Conservation (phyloP, 2,113 vertebrate genomes). For the Monarcha castaneiventris region DNA sequence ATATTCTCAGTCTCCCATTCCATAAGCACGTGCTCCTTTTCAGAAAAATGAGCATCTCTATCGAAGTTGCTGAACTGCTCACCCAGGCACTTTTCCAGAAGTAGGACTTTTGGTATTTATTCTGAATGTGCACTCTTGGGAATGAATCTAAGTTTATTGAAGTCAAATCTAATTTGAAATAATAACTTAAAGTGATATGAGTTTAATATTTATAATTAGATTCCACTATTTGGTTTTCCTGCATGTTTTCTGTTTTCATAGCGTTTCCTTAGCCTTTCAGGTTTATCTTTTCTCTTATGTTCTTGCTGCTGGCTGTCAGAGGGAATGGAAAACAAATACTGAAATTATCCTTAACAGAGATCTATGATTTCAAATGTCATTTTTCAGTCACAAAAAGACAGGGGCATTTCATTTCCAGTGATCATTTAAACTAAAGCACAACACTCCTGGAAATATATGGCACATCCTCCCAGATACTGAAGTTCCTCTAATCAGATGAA, state of each 20-base stretch:
- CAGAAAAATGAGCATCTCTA: not conserved
- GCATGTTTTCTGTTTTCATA: not conserved
- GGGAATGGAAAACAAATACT: constrained; percentile 20
- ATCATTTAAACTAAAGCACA: not conserved
- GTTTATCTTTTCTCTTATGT: not conserved
- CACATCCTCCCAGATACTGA: not conserved
- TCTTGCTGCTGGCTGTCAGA: constrained; percentile 17
- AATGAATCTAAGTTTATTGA: not conserved
- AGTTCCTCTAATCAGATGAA: not conserved
- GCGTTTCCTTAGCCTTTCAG: not conserved
- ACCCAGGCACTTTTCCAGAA: not conserved
- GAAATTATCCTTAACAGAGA: constrained; percentile 34
- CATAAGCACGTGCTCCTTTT: not conserved
- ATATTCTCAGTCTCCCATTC: not conserved
- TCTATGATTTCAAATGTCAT: not conserved
- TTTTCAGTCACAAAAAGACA: not conserved
- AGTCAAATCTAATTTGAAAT: not conserved
- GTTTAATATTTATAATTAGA: not conserved
- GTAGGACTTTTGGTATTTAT: not conserved
- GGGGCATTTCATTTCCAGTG: not conserved
- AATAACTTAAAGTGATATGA: not conserved
- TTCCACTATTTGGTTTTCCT: not conserved
- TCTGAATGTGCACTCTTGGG: not conserved
- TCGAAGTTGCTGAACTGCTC: not conserved
- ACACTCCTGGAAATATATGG: not conserved